phyloP scores from a whole-genome alignment of 2,888 invertebrate species.

The Melinaea menophilus region DNA sequence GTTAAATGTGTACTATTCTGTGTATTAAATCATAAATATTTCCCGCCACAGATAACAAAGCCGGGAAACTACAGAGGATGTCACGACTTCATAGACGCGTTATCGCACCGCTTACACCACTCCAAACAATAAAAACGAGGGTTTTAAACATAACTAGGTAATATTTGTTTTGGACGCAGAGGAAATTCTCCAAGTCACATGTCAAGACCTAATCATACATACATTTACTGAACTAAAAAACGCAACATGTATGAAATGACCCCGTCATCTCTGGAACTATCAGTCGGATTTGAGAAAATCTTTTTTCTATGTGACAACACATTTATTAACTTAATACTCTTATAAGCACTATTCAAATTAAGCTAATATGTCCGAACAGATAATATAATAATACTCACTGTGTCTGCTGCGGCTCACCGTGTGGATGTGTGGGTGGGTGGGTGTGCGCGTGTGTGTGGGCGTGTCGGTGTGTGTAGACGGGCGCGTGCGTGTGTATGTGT shows the following conservation, averaged over 20 bases:
- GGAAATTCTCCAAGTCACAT: too few relatives aligned
- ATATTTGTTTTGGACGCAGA: background rate
- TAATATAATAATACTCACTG: conserved; percentile 39
- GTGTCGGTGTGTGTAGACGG: conserved; percentile 33
- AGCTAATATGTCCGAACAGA: too few relatives aligned
- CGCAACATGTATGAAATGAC: too few relatives aligned
- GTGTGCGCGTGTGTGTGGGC: background rate
- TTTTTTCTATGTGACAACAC: too few relatives aligned
- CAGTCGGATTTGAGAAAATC: too few relatives aligned
- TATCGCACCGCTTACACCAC: background rate
- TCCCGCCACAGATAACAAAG: background rate
- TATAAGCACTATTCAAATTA: too few relatives aligned
- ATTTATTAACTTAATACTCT: too few relatives aligned
- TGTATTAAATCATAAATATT: background rate
- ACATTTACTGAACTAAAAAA: too few relatives aligned
- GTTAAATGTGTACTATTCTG: background rate
- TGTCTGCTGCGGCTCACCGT: conserved; percentile 32
- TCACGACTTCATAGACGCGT: background rate
- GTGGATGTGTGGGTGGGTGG: conserved; percentile 27
- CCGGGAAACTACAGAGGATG: background rate
- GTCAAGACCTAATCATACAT: too few relatives aligned
- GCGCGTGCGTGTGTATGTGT: conserved; percentile 31
- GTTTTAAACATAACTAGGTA: background rate
- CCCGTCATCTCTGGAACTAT: too few relatives aligned
- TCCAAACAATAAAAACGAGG: background rate